Conservation (phyloP, 2,888 invertebrate species). For the Oligia strigilis region DNA sequence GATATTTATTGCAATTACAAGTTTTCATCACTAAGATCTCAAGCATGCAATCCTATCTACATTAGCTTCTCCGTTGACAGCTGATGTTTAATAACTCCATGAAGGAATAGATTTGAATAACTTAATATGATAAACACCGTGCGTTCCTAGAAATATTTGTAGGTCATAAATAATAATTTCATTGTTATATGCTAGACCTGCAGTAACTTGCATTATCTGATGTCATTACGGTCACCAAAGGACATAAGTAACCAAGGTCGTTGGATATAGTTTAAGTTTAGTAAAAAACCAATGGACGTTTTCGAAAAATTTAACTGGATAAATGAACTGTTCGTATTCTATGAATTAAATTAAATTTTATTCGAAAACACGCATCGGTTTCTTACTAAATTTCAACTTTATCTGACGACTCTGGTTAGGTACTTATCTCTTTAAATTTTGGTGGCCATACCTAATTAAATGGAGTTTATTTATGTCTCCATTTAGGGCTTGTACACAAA, state of each 20-base stretch:
- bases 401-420: neutral
- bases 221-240: conserved; percentile 27
- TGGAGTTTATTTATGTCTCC: neutral
- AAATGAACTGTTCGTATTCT: too few species aligned
- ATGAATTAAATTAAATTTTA: too few species aligned
- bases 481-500: too few species aligned
- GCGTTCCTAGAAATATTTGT: conserved; percentile 60
- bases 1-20: conserved; percentile 23
- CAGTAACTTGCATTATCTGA: conserved; percentile 40
- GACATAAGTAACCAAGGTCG: neutral
- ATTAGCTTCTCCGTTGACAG: conserved; percentile 47
- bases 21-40: conserved; percentile 22
- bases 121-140: conserved; percentile 48
- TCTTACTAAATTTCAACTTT: neutral
- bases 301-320: neutral
- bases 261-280: too few species aligned
- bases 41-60: conserved; percentile 22
- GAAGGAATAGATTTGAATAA: conserved; percentile 58
- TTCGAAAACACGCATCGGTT: neutral
- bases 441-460: neutral
- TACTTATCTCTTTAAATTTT: neutral
- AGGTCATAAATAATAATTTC: conserved; percentile 58
- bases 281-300: neutral
- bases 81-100: conserved; percentile 54
- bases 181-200: conserved; percentile 44